Percentiles rank a stretch among this genome's conserved stretches.
phyloP scores from a whole-genome alignment of 30 jellyfish, hydroid and myxozoan genomes.

The Turritopsis dohrnii region DNA sequence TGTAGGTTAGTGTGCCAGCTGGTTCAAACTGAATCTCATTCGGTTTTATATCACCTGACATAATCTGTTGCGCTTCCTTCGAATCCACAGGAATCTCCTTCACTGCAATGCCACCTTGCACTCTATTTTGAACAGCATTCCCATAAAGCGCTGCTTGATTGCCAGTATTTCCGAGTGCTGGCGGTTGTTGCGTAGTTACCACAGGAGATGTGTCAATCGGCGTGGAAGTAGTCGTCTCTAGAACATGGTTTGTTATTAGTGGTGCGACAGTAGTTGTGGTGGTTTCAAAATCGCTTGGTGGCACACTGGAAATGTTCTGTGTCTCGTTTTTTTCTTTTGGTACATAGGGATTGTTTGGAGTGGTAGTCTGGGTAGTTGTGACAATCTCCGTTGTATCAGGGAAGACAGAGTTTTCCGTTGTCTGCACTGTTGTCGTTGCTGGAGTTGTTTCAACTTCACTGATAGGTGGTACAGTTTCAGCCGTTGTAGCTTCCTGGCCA shows the following conservation, averaged over 20 bases:
- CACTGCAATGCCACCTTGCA: background rate
- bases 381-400: slow-evolving; percentile 3
- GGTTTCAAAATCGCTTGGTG: slow-evolving; percentile 11
- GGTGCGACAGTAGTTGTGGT: slow-evolving; percentile 4
- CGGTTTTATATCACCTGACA: slow-evolving; percentile 15
- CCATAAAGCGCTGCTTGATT: slow-evolving; percentile 25
- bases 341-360: background rate
- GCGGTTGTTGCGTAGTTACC: background rate
- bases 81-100: slow-evolving; percentile 28
- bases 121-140: background rate
- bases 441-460: slow-evolving; percentile 11
- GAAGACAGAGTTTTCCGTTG: background rate
- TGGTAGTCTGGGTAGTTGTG: background rate
- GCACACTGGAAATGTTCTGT: background rate
- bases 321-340: slow-evolving; percentile 10
- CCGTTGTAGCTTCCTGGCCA: slow-evolving; percentile 1
- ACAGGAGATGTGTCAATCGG: background rate
- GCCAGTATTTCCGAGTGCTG: background rate
- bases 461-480: background rate
- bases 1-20: background rate
- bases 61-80: slow-evolving; percentile 7
- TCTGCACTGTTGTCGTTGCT: background rate
- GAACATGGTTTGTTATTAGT: background rate
- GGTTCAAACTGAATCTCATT: slow-evolving; percentile 20
- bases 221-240: background rate